Base-by-base conservation (phyloP, 2,888 invertebrate genomes). In the Pollenia amentaria region DNA sequence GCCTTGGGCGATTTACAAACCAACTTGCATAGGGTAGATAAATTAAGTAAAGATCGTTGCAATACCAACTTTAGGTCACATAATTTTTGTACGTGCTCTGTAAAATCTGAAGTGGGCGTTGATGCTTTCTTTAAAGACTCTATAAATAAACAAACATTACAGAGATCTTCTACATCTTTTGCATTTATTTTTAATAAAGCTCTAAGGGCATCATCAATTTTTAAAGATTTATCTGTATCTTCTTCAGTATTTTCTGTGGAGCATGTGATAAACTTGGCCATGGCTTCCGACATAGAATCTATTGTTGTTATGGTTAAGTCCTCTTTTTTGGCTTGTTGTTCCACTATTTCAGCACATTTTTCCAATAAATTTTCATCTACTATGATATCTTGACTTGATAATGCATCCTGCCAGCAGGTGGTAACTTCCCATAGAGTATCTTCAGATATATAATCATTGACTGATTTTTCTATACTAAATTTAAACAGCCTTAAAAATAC, bases 341-440 rank as follows among this genome's bases (percentile, higher is more conserved):
- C 89, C 0, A 92, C 89, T 57, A 91, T 90, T 18, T 53, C 69
- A 1, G 89, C 86, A 83, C 93, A 93, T 29, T 88, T 88, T 1
- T 87, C 21, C 9, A 93, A 64, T 14, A 93, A 72, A 1, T 72
- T 69, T 0, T 90, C 88, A 73, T 91, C 89, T 29, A 92, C 89
- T 46, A 88, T 84, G 21, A 93, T 91, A 73, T 93, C 92, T 70
- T 91, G 89, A 88, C 92, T 92, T 1, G 93, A 92, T 6, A 95
- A 88, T 9, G 94, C 94, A 91, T 95, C 95, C 90, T 94, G 95
- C 95, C 95, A 95, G 55, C 95, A 94, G 16, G 94, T 94, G 21
- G 94, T 94, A 53, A 94, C 92, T 92, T 95, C 95, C 93, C 94
- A 93, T 88, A 95, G 92, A 12, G 95, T 94, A 87, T 94, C 95